Base-by-base conservation (phyloP, 1,140 invertebrate genomes). In the Zaprionus inermis region DNA sequence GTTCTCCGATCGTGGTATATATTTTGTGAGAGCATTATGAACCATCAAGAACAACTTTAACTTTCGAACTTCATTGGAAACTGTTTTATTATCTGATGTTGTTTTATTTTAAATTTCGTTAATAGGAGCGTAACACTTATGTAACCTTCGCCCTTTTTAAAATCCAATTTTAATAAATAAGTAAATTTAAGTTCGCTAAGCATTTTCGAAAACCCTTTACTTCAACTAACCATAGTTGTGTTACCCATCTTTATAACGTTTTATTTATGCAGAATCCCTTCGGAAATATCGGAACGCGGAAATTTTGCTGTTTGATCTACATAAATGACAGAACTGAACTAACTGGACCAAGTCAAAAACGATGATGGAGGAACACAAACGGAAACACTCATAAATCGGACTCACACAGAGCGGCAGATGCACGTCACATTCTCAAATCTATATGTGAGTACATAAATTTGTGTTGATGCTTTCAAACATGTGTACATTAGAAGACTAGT, bases 291-390 rank as follows among this genome's bases (percentile, higher is more conserved):
- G 54, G 38, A 69, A 63, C 70, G 63, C 72, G 78, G 67, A 80
- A 80, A 65, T 68, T 44, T 80, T 60, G 51, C 34, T 63, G 76
- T 78, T 78, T 80, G 76, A 80, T 68, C 78, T 75, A 80, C 78
- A 80, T 80, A 80, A 80, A 80, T 80, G 78, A 75, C 78, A 75
- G 72, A 78, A 78, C 78, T 75, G 76, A 78, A 78, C 78, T 78
- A 80, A 78, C 78, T 80, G 78, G 78, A 80, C 76, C 66, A 80
- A 78, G 75, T 73, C 72, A 75, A 64, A 69, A 74, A 66, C 38
- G 57, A 70, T 80, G 78, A 80, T 80, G 78, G 78, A 80, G 76
- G 76, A 76, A 63, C 57, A 76, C 78, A 67, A 78, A 80, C 76
- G 78, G 76, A 80, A 73, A 77, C 67, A 78, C 70, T 67, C 78